Conservation (phyloP, 2,888 invertebrate species). For the Melanchra persicariae region DNA sequence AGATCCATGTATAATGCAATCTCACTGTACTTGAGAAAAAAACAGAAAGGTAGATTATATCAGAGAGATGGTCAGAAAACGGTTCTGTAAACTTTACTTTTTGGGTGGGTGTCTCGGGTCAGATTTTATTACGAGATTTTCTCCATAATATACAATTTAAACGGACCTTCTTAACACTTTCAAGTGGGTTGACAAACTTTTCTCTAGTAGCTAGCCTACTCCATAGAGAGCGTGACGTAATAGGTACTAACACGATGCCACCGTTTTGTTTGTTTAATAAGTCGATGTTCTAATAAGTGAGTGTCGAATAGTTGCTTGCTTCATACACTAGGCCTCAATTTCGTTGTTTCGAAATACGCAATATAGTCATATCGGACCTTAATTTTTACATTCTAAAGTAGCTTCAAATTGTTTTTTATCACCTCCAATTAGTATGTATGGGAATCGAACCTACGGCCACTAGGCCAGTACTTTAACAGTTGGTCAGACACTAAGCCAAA, state of each 20-base stretch:
- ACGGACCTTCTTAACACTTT: not conserved
- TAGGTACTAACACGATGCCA: conserved; percentile 33
- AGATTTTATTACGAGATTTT: conserved; percentile 7
- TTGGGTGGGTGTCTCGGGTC: not conserved
- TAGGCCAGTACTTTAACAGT: not conserved
- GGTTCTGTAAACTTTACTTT: not conserved
- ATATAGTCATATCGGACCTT: not conserved
- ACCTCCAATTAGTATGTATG: no score
- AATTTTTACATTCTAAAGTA: conserved; percentile 1
- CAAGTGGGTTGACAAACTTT: conserved; percentile 37
- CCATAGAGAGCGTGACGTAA: conserved; percentile 36
- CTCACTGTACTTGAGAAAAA: not conserved
- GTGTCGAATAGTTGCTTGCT: conserved; percentile 37
- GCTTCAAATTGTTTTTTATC: not conserved
- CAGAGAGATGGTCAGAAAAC: not conserved
- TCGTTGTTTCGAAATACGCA: conserved; percentile 5
- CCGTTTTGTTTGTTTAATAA: conserved; percentile 46
- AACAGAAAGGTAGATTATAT: not conserved
- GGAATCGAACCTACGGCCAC: not conserved
- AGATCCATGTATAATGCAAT: no score
- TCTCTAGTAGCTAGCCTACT: conserved; percentile 17
- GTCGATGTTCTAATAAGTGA: conserved; percentile 45
- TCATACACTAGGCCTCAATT: conserved; percentile 29
- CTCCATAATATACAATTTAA: not conserved
- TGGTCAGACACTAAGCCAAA: not conserved